Conservation (phyloP, 2,888 invertebrate genomes). For the Hedya salicella region DNA sequence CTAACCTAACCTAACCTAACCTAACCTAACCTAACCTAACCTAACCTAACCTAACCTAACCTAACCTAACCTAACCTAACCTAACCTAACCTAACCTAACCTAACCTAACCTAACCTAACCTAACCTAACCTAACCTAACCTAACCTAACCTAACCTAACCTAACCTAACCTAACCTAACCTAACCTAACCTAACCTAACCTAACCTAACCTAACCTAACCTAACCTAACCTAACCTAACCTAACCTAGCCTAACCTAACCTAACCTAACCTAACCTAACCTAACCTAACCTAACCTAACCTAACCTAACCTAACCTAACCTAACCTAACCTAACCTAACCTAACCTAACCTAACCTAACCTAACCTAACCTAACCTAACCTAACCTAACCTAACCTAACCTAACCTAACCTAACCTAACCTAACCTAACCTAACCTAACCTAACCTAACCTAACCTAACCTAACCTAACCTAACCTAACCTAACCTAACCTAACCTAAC, state of each 20-base stretch:
- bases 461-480: constrained; percentile 34
- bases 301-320: constrained; percentile 34
- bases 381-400: constrained; percentile 44
- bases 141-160: constrained; percentile 41
- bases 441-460: constrained; percentile 39
- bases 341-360: constrained; percentile 42
- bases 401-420: constrained; percentile 44
- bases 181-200: constrained; percentile 41
- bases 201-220: constrained; percentile 42
- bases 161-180: constrained; percentile 41
- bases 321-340: constrained; percentile 39
- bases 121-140: constrained; percentile 39
- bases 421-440: constrained; percentile 42
- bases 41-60: constrained; percentile 41
- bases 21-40: constrained; percentile 42
- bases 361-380: constrained; percentile 41
- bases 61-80: constrained; percentile 42
- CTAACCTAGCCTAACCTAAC: constrained; percentile 38
- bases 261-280: constrained; percentile 41
- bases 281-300: constrained; percentile 38
- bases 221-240: constrained; percentile 41
- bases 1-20: constrained; percentile 43
- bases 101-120: constrained; percentile 42
- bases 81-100: constrained; percentile 43
- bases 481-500: constrained; percentile 32